phyloP scores from a whole-genome alignment of 23 tunicate species.

The Botrylloides violaceus region DNA sequence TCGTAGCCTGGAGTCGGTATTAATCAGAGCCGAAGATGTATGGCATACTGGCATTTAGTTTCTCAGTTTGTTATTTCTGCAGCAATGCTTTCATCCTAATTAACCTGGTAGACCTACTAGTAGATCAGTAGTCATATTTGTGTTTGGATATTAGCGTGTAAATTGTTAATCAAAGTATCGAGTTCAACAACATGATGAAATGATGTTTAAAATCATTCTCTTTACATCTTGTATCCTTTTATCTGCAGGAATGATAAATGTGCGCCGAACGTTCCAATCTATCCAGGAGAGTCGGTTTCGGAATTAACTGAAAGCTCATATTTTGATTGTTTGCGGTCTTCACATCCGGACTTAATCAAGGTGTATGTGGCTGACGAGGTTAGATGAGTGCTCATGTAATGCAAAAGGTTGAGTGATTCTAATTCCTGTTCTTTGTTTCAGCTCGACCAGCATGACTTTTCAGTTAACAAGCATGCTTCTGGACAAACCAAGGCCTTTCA shows the following conservation, averaged over 20 bases:
- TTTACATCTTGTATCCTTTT: background rate
- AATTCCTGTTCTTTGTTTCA: background rate
- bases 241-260: background rate
- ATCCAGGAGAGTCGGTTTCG: constrained; percentile 5
- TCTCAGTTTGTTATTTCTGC: no score
- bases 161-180: no score
- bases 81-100: no score
- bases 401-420: background rate
- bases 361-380: constrained; percentile 16
- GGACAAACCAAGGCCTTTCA: background rate
- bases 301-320: constrained; percentile 12
- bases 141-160: no score
- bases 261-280: background rate
- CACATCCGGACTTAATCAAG: background rate
- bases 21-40: no score
- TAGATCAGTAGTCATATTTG: no score
- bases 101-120: no score
- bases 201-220: no score
- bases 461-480: background rate
- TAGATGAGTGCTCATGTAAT: background rate
- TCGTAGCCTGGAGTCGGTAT: no score
- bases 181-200: no score
- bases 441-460: background rate
- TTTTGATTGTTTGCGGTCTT: constrained; percentile 8
- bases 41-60: no score